phyloP scores from a whole-genome alignment of 2,888 invertebrate species.

The Drosophila histrio region DNA sequence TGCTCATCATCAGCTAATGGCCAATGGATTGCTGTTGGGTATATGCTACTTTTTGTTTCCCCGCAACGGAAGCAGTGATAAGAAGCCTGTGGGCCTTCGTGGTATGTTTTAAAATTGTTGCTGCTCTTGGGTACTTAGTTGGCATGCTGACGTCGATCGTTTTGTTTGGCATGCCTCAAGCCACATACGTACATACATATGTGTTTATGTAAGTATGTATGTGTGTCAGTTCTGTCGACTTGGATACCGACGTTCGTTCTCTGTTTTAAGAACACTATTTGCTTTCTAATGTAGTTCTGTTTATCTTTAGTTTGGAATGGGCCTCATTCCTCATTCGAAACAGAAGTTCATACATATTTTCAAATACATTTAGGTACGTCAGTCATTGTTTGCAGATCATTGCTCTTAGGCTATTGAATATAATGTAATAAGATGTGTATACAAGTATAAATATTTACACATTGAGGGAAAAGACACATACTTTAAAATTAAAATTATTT shows the following conservation, averaged over 20 bases:
- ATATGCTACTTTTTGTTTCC: not conserved
- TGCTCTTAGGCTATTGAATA: not conserved
- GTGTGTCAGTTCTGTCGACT: constrained; percentile 22
- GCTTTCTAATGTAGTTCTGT: not conserved
- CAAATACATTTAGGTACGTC: not conserved
- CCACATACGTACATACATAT: not conserved
- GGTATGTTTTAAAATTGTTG: not conserved
- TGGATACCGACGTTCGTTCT: not conserved
- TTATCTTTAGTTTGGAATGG: constrained; percentile 1
- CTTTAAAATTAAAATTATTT: no score
- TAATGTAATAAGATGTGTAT: no score
- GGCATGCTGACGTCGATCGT: constrained; percentile 51
- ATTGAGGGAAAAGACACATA: no score
- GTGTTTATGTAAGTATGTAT: not conserved
- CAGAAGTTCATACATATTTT: constrained; percentile 1
- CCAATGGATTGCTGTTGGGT: not conserved
- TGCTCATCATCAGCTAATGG: constrained; percentile 7
- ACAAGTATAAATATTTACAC: no score
- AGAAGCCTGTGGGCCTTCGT: constrained; percentile 7
- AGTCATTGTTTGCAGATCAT: not conserved
- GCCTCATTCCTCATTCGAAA: not conserved
- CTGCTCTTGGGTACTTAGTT: constrained; percentile 20
- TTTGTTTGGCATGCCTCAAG: not conserved
- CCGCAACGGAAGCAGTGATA: constrained; percentile 45
- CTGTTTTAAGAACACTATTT: constrained; percentile 1